These are phyloP conservation scores for Tethea ocularis DNA, from an alignment of 2,888 invertebrate genomes.

Conservation along the genomic window DNA sequence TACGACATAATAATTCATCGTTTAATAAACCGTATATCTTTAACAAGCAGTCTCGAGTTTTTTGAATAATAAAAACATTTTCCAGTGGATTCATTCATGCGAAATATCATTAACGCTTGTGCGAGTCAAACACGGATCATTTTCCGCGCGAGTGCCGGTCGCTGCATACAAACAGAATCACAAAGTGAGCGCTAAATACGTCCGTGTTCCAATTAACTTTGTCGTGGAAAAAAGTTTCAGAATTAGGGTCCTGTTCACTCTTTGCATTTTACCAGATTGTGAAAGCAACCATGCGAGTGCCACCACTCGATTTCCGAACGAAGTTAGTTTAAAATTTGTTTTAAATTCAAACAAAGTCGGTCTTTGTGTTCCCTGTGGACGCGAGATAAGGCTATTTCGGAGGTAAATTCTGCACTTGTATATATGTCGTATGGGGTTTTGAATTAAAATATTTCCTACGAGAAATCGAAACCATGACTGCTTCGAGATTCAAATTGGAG, in stretches of 20 bases:
- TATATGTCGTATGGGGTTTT: conserved; percentile 36
- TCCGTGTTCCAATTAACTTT: conserved; percentile 51
- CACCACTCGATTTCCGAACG: conserved; percentile 49
- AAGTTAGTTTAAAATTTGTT: conserved; percentile 58
- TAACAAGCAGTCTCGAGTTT: conserved; percentile 8
- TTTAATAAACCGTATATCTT: conserved; percentile 3
- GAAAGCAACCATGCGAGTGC: conserved; percentile 46
- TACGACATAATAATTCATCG: neutral
- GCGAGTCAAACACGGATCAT: conserved; percentile 51
- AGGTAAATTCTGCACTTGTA: conserved; percentile 40
- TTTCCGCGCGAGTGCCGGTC: conserved; percentile 47
- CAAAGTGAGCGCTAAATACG: conserved; percentile 49
- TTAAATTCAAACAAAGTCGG: conserved; percentile 50
- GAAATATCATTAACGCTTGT: conserved; percentile 47
- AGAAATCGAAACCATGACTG: neutral
- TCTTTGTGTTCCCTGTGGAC: conserved; percentile 48
- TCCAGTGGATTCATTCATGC: conserved; percentile 30
- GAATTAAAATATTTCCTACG: conserved; percentile 29
- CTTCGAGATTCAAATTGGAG: neutral
- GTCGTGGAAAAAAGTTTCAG: conserved; percentile 38
- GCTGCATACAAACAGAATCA: conserved; percentile 58
- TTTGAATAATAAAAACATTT: conserved; percentile 22
- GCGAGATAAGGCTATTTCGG: conserved; percentile 50
- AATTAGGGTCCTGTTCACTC: conserved; percentile 44
- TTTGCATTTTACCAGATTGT: conserved; percentile 47